phyloP scores from a whole-genome alignment of 1,140 invertebrate species.

The Uloborus diversus region DNA sequence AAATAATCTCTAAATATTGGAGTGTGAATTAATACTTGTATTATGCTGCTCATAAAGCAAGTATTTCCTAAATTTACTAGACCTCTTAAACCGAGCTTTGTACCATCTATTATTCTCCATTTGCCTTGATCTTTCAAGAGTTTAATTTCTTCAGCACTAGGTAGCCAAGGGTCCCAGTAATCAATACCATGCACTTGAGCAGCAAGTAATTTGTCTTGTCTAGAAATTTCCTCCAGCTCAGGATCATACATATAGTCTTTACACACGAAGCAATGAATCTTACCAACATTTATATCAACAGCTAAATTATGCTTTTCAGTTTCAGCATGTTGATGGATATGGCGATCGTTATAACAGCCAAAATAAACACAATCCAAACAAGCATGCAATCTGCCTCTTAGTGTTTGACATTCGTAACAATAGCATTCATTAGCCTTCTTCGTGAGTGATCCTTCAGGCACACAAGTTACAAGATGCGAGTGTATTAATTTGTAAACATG shows the following conservation, averaged over 20 bases:
- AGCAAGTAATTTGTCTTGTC: neutral
- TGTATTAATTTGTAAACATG: constrained; percentile 79
- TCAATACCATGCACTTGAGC: constrained; percentile 77
- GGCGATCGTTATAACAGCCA: constrained; percentile 81
- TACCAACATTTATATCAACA: neutral
- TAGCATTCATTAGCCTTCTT: no score
- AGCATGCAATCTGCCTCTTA: constrained; percentile 80
- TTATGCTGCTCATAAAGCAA: constrained; percentile 98
- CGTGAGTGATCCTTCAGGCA: constrained; percentile 73
- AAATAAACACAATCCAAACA: constrained; percentile 93
- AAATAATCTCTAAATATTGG: constrained; percentile 95
- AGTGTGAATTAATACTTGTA: constrained; percentile 94
- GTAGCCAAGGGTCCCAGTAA: constrained; percentile 76
- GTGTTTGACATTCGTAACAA: constrained; percentile 80
- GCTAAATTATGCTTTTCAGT: no score
- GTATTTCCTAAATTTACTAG: constrained; percentile 97
- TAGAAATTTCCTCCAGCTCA: neutral
- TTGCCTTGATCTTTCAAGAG: constrained; percentile 4
- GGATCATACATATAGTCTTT: constrained; percentile 9
- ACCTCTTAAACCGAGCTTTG: constrained; percentile 73
- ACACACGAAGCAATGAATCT: neutral
- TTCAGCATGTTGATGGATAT: constrained; percentile 89
- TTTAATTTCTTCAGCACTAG: neutral
- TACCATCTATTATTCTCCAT: neutral
- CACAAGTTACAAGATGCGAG: constrained; percentile 78